These are phyloP conservation scores for Limnephilus auricula DNA, from an alignment of 2,888 invertebrate genomes.

Conservation along the genomic window DNA sequence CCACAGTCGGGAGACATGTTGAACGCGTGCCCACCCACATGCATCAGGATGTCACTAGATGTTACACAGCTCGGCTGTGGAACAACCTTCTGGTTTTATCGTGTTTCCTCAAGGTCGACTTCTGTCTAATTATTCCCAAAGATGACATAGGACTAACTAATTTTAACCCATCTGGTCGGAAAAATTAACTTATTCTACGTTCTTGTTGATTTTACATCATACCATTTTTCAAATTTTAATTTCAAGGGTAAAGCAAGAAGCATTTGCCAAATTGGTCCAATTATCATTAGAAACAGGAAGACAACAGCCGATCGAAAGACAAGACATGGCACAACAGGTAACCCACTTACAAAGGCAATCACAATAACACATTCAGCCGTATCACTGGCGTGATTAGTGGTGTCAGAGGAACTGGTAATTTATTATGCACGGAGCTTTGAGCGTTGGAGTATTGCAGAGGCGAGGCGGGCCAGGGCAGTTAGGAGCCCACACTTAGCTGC, in stretches of 20 bases:
- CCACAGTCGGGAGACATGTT: not conserved
- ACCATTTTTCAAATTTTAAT: not conserved
- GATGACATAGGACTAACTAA: not conserved
- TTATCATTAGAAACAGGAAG: not conserved
- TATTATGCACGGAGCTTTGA: slow-evolving; percentile 38
- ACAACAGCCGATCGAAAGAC: not conserved
- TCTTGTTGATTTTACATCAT: not conserved
- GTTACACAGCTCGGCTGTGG: not conserved
- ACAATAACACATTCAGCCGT: slow-evolving; percentile 31
- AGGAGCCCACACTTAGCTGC: slow-evolving; percentile 41
- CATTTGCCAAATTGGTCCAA: not conserved
- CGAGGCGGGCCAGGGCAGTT: slow-evolving; percentile 35
- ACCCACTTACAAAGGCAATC: slow-evolving; percentile 17
- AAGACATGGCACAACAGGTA: not conserved
- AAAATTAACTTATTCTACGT: not conserved
- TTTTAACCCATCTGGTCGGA: not conserved
- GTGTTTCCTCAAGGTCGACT: not conserved
- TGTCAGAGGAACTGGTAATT: slow-evolving; percentile 58
- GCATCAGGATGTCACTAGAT: no score
- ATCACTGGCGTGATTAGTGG: slow-evolving; percentile 56
- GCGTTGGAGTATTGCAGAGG: slow-evolving; percentile 3
- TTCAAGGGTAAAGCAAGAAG: not conserved
- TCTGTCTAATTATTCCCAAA: not conserved
- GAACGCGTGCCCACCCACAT: not conserved
- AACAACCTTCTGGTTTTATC: not conserved